A percentile compares a stretch with the other conserved stretches of the same genome.
Evolutionary conservation across 2,113 vertebrate species (phyloP).

Genomic region (Odocoileus hemionus): DNA sequence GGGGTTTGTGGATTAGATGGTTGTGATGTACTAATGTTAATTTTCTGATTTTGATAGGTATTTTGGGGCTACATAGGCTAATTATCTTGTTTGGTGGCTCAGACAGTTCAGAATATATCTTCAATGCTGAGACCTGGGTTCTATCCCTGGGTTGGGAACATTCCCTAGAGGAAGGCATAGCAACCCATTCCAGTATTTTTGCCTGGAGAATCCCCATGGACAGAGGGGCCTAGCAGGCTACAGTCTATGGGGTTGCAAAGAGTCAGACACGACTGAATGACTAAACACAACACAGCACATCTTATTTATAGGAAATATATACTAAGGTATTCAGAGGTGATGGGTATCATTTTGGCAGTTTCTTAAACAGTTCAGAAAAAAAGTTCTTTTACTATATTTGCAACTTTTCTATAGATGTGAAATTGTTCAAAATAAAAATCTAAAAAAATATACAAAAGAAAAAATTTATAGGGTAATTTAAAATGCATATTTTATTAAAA

Average conservation of each 20-base stretch:
- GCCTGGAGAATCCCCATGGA: neutral
- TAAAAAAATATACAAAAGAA: neutral
- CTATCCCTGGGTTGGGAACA: neutral
- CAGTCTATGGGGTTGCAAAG: neutral
- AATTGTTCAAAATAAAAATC: neutral
- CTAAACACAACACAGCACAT: neutral
- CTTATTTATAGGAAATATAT: neutral
- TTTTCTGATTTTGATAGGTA: neutral
- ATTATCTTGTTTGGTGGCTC: neutral
- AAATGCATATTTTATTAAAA: neutral
- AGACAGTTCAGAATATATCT: neutral
- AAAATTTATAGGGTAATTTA: neutral
- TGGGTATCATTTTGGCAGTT: neutral
- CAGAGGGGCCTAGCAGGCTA: neutral
- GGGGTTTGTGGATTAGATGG: neutral
- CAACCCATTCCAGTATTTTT: neutral
- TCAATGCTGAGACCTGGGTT: neutral
- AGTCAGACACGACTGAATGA: neutral
- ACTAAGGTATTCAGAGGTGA: neutral
- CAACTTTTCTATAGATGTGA: neutral
- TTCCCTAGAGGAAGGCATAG: neutral
- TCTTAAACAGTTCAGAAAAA: neutral
- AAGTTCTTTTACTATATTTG: neutral
- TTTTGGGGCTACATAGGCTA: neutral
- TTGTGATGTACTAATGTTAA: neutral